Percentiles rank a stretch among this genome's conserved stretches.
Conservation (phyloP, 2,888 invertebrate species). For the Nasonovia ribisnigri region DNA sequence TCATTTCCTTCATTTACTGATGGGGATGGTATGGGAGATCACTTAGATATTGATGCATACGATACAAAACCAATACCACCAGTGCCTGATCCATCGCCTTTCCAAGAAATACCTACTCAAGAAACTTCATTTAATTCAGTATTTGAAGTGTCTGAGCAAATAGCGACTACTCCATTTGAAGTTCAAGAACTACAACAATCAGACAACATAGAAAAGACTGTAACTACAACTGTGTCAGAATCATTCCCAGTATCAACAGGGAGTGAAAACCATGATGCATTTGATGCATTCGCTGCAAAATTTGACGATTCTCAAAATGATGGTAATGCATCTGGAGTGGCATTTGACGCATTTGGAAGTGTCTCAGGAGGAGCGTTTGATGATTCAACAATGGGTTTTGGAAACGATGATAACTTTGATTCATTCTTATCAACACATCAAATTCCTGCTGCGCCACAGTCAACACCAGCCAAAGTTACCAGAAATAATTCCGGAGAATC, state of each 20-base stretch:
- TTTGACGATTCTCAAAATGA: constrained; percentile 78
- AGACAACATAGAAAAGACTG: background rate
- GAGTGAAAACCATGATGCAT: constrained; percentile 74
- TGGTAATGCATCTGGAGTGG: constrained; percentile 70
- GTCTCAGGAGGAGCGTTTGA: constrained; percentile 30
- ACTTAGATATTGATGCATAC: background rate
- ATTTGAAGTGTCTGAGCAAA: background rate
- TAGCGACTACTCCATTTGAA: background rate
- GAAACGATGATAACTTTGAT: constrained; percentile 76
- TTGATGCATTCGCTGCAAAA: constrained; percentile 91
- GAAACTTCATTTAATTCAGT: constrained; percentile 24
- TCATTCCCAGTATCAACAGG: background rate
- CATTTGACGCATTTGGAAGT: constrained; percentile 68
- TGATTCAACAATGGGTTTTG: constrained; percentile 77
- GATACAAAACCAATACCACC: constrained; percentile 34
- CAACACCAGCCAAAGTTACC: constrained; percentile 76
- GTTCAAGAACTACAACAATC: background rate
- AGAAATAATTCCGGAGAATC: constrained; percentile 82
- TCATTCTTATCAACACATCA: constrained; percentile 76
- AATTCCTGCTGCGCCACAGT: constrained; percentile 75
- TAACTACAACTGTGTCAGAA: background rate
- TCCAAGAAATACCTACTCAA: constrained; percentile 30
- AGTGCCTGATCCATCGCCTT: constrained; percentile 47
- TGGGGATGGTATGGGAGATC: background rate
- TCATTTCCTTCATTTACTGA: background rate